Conservation (phyloP, 2,888 invertebrate species). For the Homarus gammarus region DNA sequence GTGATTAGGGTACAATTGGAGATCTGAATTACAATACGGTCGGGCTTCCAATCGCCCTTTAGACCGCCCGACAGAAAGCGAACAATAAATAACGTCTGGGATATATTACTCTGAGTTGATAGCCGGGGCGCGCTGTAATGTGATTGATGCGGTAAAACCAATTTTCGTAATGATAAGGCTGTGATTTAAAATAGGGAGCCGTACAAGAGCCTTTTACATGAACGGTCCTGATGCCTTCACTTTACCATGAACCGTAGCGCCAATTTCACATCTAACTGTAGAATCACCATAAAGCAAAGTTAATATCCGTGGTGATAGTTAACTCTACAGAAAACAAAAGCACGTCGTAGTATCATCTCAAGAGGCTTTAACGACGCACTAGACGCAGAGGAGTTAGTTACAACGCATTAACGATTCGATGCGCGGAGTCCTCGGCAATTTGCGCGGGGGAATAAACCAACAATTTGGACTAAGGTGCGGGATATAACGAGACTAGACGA, state of each 20-base stretch:
- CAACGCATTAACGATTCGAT: slow-evolving; percentile 11
- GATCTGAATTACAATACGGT: not conserved
- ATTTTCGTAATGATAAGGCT: slow-evolving; percentile 6
- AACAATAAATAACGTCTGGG: not conserved
- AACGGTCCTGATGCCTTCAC: not conserved
- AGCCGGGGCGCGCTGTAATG: not conserved
- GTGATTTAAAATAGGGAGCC: not conserved
- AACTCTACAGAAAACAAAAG: not conserved
- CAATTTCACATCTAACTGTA: not conserved
- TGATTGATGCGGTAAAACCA: not conserved
- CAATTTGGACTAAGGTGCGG: not conserved
- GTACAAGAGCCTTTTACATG: not conserved
- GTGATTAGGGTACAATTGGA: not conserved
- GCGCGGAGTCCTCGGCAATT: not conserved
- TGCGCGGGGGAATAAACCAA: not conserved
- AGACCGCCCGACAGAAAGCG: not conserved
- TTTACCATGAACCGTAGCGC: not conserved
- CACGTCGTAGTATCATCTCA: not conserved
- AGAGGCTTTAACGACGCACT: not conserved
- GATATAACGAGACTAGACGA: not conserved
- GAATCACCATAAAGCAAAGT: not conserved
- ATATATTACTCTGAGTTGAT: not conserved
- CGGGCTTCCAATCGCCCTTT: not conserved
- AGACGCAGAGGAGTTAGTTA: slow-evolving; percentile 1
- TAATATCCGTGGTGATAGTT: not conserved